Conservation (phyloP, 2,797 vertebrate species). For the Cottoperca gobio region DNA sequence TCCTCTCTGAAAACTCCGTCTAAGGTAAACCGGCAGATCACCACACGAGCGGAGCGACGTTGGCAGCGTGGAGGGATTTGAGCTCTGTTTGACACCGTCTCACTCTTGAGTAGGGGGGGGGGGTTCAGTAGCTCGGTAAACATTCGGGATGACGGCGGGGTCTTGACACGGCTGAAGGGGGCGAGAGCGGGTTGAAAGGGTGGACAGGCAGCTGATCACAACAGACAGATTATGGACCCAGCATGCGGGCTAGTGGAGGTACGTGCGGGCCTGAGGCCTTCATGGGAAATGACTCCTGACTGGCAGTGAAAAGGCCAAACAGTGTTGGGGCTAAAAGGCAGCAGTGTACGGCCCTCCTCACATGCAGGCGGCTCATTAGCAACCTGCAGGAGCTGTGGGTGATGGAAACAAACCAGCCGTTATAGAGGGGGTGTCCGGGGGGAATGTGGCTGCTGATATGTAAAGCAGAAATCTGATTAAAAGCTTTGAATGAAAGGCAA, state of each 20-base stretch:
- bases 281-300: conserved; percentile 91
- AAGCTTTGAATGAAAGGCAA: conserved; percentile 57
- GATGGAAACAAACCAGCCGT: conserved; percentile 87
- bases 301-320: conserved; percentile 84
- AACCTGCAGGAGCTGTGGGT: conserved; percentile 76
- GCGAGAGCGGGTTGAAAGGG: conserved; percentile 49
- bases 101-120: conserved; percentile 42
- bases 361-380: conserved; percentile 87
- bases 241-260: conserved; percentile 68
- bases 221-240: conserved; percentile 84
- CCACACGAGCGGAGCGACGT: conserved; percentile 43
- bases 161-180: conserved; percentile 82
- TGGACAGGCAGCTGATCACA: conserved; percentile 81
- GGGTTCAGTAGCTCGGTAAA: conserved; percentile 74
- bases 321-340: conserved; percentile 84
- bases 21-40: conserved; percentile 67
- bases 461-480: conserved; percentile 84
- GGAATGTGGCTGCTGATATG: conserved; percentile 83
- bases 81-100: conserved; percentile 64
- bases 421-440: conserved; percentile 77
- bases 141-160: conserved; percentile 77
- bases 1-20: conserved; percentile 68
- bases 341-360: conserved; percentile 83
- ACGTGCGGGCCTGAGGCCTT: conserved; percentile 83
- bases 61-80: conserved; percentile 49